These are phyloP conservation scores for Brachymystax lenok DNA, from an alignment of 2,797 vertebrate genomes.

Conservation along the genomic window DNA sequence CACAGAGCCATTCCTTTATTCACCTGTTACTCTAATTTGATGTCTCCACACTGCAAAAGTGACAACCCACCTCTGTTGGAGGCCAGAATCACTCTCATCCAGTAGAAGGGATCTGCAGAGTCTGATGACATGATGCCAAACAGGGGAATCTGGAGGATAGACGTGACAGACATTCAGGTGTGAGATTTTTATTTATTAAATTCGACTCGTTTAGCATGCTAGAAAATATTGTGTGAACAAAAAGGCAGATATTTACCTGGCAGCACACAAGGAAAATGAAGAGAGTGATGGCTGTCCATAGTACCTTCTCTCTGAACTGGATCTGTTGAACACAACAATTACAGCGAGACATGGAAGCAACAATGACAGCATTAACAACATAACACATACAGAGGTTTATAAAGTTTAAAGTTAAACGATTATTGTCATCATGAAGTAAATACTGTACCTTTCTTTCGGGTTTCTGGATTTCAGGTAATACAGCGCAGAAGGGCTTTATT, in stretches of 20 bases:
- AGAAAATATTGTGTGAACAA: background rate
- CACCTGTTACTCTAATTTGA: too few relatives aligned
- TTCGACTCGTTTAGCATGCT: background rate
- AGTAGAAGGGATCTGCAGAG: slow-evolving; percentile 99
- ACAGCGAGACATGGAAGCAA: background rate
- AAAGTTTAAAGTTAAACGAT: background rate
- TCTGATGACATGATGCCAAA: slow-evolving; percentile 99
- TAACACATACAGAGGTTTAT: background rate
- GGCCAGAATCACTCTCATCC: slow-evolving; percentile 99
- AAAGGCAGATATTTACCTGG: slow-evolving; percentile 80
- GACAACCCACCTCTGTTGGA: slow-evolving; percentile 91
- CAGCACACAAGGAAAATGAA: slow-evolving; percentile 99
- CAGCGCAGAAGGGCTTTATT: slow-evolving; percentile 97
- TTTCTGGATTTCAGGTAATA: slow-evolving; percentile 97
- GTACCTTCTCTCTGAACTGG: slow-evolving; percentile 97
- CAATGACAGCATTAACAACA: background rate
- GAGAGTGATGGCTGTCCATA: slow-evolving; percentile 98
- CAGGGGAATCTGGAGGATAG: slow-evolving; percentile 86
- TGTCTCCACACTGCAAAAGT: background rate
- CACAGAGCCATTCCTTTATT: background rate
- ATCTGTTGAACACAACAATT: slow-evolving; percentile 74
- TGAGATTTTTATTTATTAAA: background rate
- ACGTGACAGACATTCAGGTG: background rate
- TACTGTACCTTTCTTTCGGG: slow-evolving; percentile 91
- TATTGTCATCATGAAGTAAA: background rate